phyloP scores from a whole-genome alignment of 2,113 vertebrate species.

The Nipponia nippon region DNA sequence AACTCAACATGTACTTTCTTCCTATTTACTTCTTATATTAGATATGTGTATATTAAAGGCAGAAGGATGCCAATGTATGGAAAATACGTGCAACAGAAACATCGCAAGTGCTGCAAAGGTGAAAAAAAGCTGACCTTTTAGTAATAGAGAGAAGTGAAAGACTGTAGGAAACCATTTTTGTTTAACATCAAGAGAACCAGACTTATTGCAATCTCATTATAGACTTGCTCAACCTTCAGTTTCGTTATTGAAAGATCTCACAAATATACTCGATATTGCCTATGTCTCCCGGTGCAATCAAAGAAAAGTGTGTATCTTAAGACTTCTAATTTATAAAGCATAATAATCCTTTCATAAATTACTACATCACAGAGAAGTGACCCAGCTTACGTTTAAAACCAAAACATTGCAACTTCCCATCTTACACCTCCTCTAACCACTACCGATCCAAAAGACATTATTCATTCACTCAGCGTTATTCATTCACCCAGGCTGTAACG shows the following conservation, averaged over 20 bases:
- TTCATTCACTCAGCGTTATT: neutral
- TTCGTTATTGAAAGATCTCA: neutral
- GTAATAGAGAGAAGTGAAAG: neutral
- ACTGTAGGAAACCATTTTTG: neutral
- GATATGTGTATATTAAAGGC: neutral
- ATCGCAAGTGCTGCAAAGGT: neutral
- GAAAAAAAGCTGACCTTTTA: neutral
- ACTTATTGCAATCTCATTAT: neutral
- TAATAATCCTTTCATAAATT: neutral
- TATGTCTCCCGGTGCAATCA: neutral
- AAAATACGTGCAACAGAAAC: neutral
- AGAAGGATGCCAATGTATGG: neutral
- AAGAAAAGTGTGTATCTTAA: neutral
- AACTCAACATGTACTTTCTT: neutral
- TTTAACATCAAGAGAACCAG: neutral
- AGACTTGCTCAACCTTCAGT: neutral
- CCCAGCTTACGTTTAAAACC: neutral
- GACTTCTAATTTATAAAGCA: neutral
- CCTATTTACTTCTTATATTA: neutral
- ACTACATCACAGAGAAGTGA: neutral
- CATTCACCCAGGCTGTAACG: neutral
- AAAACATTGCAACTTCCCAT: neutral
- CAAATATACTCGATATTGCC: neutral
- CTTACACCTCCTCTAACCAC: neutral
- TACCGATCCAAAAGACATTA: neutral